Evolutionary conservation across 1,140 invertebrate species (phyloP), one percentile per base, ranked within the genome.

Genomic region (Aphaenogaster floridana): DNA sequence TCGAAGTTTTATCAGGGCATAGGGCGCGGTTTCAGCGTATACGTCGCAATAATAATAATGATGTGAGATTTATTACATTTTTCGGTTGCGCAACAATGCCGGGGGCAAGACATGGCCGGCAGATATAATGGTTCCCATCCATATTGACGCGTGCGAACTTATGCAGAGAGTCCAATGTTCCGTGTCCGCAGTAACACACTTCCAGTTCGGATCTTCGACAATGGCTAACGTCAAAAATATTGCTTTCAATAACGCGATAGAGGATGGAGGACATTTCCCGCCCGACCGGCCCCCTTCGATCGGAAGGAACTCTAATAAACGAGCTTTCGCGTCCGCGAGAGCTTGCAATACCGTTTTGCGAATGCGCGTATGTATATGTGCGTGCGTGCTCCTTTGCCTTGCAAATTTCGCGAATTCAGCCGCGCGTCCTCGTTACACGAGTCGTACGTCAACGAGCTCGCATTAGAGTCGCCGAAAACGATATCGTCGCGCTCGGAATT

Each of bases 201-300:
- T 76, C n/a, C 45, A 74, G 42, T 72, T 71, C 52, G 80, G 84
- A 86, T 61, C 84, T 79, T 71, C 59, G 54, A 89, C 57, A 88
- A 86, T 76, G 50, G 88, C 45, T 84, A 80, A 85, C 79, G 66
- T 84, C 39, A 42, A 77, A 89, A 91, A 89, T 89, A 89, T 91
- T 89, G 69, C 66, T 80, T 85, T 83, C 80, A 91, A 86, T 91
- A 87, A 87, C 76, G 57, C 39, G 21, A 34, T 9, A 15, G 6
- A 42, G 57, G 57, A 63, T 48, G 36, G 21, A 85, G 28, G 52
- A 79, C 63, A 54, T 42, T 52, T 66, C 42, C 50, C 84, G 15
- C 4, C 36, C 64, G 39, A 50, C 15, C 21, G 34, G 9, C 21
- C 54, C 15, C 3, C n/a, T 87, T 50, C 34, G 36, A 81, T 87